These are phyloP conservation scores for Pterocles gutturalis DNA, from an alignment of 2,113 vertebrate genomes.

Conservation along the genomic window DNA sequence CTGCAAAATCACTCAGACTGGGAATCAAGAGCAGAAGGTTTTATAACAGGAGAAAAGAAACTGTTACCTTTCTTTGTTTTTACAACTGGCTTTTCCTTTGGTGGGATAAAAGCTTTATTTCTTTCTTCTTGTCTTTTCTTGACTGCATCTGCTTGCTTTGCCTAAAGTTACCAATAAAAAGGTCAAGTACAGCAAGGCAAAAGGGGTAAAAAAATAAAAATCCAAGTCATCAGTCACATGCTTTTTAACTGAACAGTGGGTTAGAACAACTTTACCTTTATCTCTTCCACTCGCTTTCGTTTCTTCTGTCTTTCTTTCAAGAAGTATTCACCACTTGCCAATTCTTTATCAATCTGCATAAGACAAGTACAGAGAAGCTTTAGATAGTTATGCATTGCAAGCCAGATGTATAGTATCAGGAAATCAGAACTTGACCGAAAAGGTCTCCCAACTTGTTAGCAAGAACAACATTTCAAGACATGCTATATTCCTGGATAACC, in stretches of 20 bases:
- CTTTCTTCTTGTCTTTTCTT: conserved; percentile 91
- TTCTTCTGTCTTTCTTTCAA: conserved; percentile 90
- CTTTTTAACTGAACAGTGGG: background rate
- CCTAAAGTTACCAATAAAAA: conserved; percentile 74
- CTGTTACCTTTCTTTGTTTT: conserved; percentile 85
- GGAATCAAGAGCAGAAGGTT: background rate
- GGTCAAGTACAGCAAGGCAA: background rate
- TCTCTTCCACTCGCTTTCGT: conserved; percentile 88
- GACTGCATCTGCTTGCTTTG: conserved; percentile 89
- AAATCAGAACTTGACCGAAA: background rate
- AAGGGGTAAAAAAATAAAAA: background rate
- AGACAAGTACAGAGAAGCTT: background rate
- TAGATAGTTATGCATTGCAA: background rate
- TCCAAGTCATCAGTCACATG: background rate
- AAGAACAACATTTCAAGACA: background rate
- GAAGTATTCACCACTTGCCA: conserved; percentile 96
- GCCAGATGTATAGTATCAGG: background rate
- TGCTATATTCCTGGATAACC: background rate
- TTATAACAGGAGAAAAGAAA: background rate
- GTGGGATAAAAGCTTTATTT: conserved; percentile 95
- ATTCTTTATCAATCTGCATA: conserved; percentile 89
- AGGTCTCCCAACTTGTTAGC: background rate
- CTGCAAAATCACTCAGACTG: background rate
- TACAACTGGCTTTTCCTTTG: conserved; percentile 88
- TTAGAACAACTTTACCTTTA: conserved; percentile 82